Evolutionary conservation across 2,888 invertebrate species (phyloP).

Genomic region (Malacosoma neustria): DNA sequence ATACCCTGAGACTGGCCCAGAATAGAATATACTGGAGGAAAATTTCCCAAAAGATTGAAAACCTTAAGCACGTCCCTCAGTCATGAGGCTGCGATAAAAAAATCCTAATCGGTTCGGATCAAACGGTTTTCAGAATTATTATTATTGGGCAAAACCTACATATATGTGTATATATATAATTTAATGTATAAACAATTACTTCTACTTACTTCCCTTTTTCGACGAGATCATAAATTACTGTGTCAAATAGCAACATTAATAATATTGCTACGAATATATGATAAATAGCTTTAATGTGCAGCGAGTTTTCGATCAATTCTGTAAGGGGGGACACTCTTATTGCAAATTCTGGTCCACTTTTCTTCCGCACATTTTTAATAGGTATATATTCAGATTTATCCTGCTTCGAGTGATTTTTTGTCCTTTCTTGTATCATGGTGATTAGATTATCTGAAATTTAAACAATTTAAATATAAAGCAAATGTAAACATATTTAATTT

Average conservation of each 20-base stretch:
- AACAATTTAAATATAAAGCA: no score
- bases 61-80: no score
- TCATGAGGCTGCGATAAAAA: no score
- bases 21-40: no score
- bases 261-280: constrained; percentile 88
- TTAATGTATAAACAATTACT: no score
- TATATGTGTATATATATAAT: no score
- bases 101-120: no score
- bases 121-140: no score
- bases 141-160: no score
- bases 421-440: constrained; percentile 2
- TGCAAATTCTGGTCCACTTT: constrained; percentile 65
- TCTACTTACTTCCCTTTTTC: constrained; percentile 83
- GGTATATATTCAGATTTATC: constrained; percentile 24
- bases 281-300: constrained; percentile 88
- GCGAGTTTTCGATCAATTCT: constrained; percentile 80
- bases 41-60: no score
- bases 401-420: constrained; percentile 5
- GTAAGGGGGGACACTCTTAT: constrained; percentile 86
- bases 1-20: no score
- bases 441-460: constrained; percentile 12
- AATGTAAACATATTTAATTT: no score
- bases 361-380: constrained; percentile 20
- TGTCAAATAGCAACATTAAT: constrained; percentile 81
- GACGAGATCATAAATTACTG: constrained; percentile 81